These are phyloP conservation scores for Thymelicus lineola DNA, from an alignment of 2,888 invertebrate species.

Conservation along the genomic window DNA sequence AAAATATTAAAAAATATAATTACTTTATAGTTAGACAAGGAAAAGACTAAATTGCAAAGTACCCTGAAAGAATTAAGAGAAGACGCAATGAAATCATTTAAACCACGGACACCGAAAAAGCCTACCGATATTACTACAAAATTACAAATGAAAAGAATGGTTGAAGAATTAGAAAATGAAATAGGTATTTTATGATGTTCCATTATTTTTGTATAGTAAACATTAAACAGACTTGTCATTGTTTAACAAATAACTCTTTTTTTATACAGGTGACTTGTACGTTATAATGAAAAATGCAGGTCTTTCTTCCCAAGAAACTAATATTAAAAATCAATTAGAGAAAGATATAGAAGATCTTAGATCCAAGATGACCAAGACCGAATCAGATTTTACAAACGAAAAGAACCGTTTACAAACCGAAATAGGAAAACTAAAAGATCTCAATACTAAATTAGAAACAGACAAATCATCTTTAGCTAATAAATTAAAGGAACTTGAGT, in stretches of 20 bases:
- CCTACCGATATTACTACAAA: slow-evolving; percentile 90
- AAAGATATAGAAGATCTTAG: slow-evolving; percentile 83
- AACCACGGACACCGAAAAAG: slow-evolving; percentile 89
- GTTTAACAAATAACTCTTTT: too few species aligned
- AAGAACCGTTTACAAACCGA: slow-evolving; percentile 79
- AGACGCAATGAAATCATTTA: slow-evolving; percentile 87
- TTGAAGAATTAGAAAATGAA: slow-evolving; percentile 95
- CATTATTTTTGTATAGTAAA: background rate
- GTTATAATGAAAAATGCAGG: slow-evolving; percentile 87
- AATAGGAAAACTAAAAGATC: slow-evolving; percentile 80
- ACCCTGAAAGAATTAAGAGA: slow-evolving; percentile 88
- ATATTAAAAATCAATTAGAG: slow-evolving; percentile 73
- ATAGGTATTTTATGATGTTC: slow-evolving; percentile 81
- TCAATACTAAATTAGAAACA: slow-evolving; percentile 74
- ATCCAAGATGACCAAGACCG: slow-evolving; percentile 76
- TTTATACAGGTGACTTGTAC: slow-evolving; percentile 82
- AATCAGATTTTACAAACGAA: slow-evolving; percentile 82
- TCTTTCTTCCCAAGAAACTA: slow-evolving; percentile 78
- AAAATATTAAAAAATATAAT: slow-evolving; percentile 12
- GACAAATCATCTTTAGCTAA: slow-evolving; percentile 71
- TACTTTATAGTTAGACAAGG: slow-evolving; percentile 82
- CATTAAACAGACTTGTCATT: too few species aligned
- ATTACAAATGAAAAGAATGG: slow-evolving; percentile 91
- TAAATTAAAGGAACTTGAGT: slow-evolving; percentile 68
- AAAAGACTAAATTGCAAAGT: slow-evolving; percentile 87